Evolutionary conservation across 2,113 vertebrate genomes (phyloP).

Genomic region (Xiphophorus hellerii): DNA sequence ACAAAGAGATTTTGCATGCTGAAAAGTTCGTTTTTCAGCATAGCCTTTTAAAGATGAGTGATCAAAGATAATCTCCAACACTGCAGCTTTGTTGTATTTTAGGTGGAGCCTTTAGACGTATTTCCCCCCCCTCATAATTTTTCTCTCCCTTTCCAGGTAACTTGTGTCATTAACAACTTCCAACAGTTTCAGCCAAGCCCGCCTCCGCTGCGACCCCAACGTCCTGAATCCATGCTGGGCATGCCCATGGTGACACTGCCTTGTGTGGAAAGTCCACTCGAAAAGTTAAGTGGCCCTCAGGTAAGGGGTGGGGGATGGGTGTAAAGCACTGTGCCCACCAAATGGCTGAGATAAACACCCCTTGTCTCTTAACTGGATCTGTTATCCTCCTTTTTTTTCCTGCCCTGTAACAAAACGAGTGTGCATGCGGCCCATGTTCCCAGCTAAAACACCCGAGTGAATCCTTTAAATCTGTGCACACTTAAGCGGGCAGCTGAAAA

Average conservation of each 20-base stretch:
- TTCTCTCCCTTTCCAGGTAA: constrained; percentile 66
- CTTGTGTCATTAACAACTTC: constrained; percentile 83
- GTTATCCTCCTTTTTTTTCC: constrained; percentile 10
- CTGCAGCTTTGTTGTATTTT: no score
- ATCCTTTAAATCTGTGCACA: constrained; percentile 25
- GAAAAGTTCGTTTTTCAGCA: no score
- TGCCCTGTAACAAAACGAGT: not conserved
- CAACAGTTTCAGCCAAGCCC: constrained; percentile 64
- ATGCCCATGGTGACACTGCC: constrained; percentile 82
- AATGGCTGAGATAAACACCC: constrained; percentile 41
- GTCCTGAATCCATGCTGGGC: constrained; percentile 77
- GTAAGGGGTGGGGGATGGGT: constrained; percentile 77
- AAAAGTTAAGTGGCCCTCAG: constrained; percentile 93
- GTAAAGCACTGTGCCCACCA: constrained; percentile 39
- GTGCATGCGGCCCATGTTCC: constrained; percentile 27
- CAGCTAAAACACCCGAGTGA: constrained; percentile 8
- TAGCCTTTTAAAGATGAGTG: no score
- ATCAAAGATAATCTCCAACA: not conserved
- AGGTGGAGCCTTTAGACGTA: no score
- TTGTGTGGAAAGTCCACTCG: constrained; percentile 86
- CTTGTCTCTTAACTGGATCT: constrained; percentile 52
- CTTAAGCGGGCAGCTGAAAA: constrained; percentile 8
- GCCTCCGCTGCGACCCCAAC: constrained; percentile 36
- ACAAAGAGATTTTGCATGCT: no score
- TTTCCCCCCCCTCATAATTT: no score